A percentile compares a stretch with the other conserved stretches of the same genome.
Conservation (phyloP, 2,113 vertebrate species). For the Neotoma lepida region DNA sequence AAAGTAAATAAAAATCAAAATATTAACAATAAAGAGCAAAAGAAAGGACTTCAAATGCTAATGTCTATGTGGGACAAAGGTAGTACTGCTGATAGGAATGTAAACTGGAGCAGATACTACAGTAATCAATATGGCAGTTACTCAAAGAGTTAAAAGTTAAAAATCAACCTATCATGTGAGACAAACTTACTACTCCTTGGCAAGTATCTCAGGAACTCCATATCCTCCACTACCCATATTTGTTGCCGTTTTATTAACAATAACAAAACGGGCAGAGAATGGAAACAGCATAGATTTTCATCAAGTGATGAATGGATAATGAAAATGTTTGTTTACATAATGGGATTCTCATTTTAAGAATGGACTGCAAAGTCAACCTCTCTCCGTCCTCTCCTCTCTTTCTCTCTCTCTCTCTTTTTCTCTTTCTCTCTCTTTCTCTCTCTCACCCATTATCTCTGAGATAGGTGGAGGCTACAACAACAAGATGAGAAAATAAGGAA, state of each 20-base stretch:
- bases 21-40: not conserved
- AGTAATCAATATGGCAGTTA: not conserved
- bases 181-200: not conserved
- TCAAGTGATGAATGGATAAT: not conserved
- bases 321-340: not conserved
- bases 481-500: not conserved
- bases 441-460: not conserved
- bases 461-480: not conserved
- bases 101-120: not conserved
- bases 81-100: not conserved
- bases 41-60: not conserved
- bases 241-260: not conserved
- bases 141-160: not conserved
- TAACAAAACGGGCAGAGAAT: not conserved
- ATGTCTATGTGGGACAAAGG: not conserved
- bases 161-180: not conserved
- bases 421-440: not conserved
- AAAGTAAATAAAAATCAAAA: not conserved
- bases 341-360: not conserved
- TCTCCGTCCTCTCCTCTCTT: not conserved
- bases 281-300: not conserved
- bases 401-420: not conserved
- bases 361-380: not conserved
- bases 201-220: fast-evolving
- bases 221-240: not conserved